These are phyloP conservation scores for Ormyrus rosae DNA, from an alignment of 2,888 invertebrate genomes.

Conservation along the genomic window DNA sequence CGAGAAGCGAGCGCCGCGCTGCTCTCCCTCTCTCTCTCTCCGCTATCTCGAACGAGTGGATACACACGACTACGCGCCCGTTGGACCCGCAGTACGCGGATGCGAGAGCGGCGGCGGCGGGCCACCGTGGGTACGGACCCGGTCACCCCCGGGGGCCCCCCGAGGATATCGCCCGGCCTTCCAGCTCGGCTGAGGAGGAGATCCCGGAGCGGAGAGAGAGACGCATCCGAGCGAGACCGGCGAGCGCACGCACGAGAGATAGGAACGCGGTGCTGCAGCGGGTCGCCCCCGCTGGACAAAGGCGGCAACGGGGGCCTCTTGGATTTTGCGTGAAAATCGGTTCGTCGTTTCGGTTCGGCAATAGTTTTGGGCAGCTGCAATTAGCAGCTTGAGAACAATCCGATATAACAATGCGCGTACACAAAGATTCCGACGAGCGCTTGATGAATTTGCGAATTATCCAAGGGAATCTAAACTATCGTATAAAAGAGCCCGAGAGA, in stretches of 20 bases:
- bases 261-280: too few species aligned
- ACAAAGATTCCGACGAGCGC: too few species aligned
- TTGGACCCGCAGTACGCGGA: conserved; percentile 2
- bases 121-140: conserved; percentile 36
- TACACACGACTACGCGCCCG: not conserved
- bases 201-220: not conserved
- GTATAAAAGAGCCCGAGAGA: too few species aligned
- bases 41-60: conserved; percentile 1
- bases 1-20: conserved; percentile 48
- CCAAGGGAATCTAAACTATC: too few species aligned
- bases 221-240: conserved; percentile 40
- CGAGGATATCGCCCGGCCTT: not conserved
- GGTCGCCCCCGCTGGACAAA: too few species aligned
- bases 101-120: conserved; percentile 8
- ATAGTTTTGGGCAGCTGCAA: too few species aligned
- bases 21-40: not conserved
- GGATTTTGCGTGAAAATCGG: not conserved
- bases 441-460: too few species aligned
- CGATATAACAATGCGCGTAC: too few species aligned
- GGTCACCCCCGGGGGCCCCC: conserved; percentile 23
- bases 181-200: not conserved
- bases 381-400: too few species aligned
- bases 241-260: not conserved
- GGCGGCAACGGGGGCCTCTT: too few species aligned
- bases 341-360: too few species aligned